These are phyloP conservation scores for Oligia fasciuncula DNA, from an alignment of 2,888 invertebrate genomes.

Conservation along the genomic window DNA sequence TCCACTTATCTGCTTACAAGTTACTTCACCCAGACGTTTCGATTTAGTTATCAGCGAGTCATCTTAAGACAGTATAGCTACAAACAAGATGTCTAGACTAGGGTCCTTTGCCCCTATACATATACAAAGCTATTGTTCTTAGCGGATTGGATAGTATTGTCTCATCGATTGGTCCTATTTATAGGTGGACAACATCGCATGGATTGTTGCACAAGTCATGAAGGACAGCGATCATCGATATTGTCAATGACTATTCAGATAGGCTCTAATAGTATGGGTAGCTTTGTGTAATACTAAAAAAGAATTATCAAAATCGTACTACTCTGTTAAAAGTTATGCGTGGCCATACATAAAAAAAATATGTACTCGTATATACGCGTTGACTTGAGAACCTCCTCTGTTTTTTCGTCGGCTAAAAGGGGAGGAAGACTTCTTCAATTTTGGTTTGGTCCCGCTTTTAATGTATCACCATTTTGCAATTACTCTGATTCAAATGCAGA, in stretches of 20 bases:
- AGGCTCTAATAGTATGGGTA: not conserved
- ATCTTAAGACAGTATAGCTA: conserved; percentile 53
- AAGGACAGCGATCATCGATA: conserved; percentile 20
- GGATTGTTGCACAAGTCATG: conserved; percentile 46
- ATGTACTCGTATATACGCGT: too few relatives aligned
- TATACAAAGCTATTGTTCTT: conserved; percentile 79
- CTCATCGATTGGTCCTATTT: conserved; percentile 87
- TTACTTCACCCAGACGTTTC: conserved; percentile 30
- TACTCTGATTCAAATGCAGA: not conserved
- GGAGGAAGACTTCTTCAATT: not conserved
- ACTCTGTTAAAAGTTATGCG: too few relatives aligned
- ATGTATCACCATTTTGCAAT: not conserved
- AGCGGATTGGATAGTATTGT: conserved; percentile 85
- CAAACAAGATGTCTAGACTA: conserved; percentile 67
- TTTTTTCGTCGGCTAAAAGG: not conserved
- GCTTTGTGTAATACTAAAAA: not conserved
- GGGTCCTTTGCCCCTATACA: conserved; percentile 70
- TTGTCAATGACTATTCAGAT: not conserved
- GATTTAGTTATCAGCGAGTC: conserved; percentile 45
- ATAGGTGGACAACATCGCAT: conserved; percentile 78
- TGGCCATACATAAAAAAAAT: too few relatives aligned
- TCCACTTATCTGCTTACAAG: conserved; percentile 7
- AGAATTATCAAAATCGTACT: too few relatives aligned
- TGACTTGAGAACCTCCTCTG: too few relatives aligned
- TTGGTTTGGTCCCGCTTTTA: not conserved